Conservation (phyloP, 2,797 vertebrate genomes). For the Gallinago nigripennis region DNA sequence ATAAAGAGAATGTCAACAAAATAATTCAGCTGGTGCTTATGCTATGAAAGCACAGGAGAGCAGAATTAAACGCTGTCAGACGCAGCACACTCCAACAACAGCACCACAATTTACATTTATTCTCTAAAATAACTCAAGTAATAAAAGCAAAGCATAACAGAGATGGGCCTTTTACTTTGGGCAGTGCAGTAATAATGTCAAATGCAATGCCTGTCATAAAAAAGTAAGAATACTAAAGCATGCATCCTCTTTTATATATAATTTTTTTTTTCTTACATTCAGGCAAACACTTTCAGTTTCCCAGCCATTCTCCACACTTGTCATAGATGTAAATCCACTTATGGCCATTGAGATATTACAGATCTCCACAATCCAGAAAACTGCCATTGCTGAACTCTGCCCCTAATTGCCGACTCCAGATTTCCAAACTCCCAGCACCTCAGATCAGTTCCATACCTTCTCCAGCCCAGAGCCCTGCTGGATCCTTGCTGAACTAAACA, state of each 20-base stretch:
- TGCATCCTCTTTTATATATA: background rate
- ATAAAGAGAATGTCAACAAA: constrained; percentile 12
- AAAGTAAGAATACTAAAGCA: background rate
- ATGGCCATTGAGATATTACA: background rate
- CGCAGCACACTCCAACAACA: background rate
- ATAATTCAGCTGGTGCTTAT: constrained; percentile 7
- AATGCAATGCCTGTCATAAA: background rate
- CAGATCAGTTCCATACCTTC: background rate
- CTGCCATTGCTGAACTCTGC: background rate
- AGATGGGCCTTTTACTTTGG: background rate
- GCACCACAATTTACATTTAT: background rate
- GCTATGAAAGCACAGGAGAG: background rate
- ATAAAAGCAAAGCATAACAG: background rate
- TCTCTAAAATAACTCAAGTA: constrained; percentile 11
- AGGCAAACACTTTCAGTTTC: background rate
- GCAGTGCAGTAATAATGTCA: background rate
- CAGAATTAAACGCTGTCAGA: background rate
- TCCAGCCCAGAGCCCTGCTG: background rate
- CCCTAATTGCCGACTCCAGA: background rate
- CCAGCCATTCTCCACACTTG: background rate
- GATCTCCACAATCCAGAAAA: background rate
- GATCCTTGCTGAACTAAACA: background rate
- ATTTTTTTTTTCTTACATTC: background rate
- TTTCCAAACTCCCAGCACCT: background rate
- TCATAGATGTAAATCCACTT: background rate